Base-by-base conservation (phyloP, 2,797 vertebrate genomes). In the Margarornis squamiger region DNA sequence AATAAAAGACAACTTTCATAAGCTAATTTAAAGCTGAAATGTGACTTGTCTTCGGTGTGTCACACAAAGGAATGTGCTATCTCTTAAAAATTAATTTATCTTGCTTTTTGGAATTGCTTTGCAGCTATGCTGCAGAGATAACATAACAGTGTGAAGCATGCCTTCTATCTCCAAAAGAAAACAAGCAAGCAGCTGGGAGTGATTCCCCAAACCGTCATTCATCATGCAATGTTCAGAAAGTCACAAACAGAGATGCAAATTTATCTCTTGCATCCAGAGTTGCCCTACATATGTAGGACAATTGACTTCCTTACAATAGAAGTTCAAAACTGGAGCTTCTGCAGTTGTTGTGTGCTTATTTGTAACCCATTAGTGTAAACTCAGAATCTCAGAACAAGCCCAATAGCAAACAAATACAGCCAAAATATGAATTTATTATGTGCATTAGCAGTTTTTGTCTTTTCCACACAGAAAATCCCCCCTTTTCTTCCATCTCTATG, bases 41-140 rank as follows among this genome's bases (percentile, higher is more conserved):
- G 43, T 75, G 71, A 20, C 67, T 58, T 77, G 36, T 71, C 46
- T 88, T 61, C 21, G 59, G 14, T 43, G 22, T 57, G 39, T 85
- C 61, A 63, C 36, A 24, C 13, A 36, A 61, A 94, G 68, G 61
- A 91, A 88, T 88, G 41, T 58, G 39, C 38, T 83, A 36, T 70
- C 84, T 92, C 84, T 68, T 84, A 59, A 88, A 93, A 88, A 76
- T 66, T 92, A 91, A 86, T 95, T 88, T 61, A 29, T 88, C 59
- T 94, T 59, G 4, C 48, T 79, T 75, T 49, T 80, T 75, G 79
- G 48, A 90, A 86, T 88, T 93, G 48, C 68, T 95, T 65, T 91
- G 82, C 61, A 86, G 68, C 74, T 82, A 43, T 45, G 67, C 63
- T 88, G 61, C 6, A 3, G 70, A 92, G 84, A 93, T 84, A 95